Evolutionary conservation across 2,797 vertebrate species (phyloP), one percentile per base, ranked within the genome.

Genomic region (Poeciliopsis gracilis): DNA sequence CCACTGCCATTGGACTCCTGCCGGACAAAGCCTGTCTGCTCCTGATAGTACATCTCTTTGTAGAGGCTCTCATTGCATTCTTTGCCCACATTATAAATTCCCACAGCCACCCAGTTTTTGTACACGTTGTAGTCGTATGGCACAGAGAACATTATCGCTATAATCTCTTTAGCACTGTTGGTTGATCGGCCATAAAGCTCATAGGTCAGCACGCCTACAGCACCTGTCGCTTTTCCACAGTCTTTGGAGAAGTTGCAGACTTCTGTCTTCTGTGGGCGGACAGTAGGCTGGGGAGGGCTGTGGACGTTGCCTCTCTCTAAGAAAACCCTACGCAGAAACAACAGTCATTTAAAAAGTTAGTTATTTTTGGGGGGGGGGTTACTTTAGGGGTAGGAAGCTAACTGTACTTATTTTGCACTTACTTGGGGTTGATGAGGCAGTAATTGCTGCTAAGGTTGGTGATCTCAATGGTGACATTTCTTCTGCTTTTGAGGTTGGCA

Each of bases 401-500:
- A 41, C 15, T 5, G 36, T 0, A 28, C 9, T 33, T 5, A 20
- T 9, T 43, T 47, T n/a, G 55, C 6, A 83, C 92, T 66, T 77
- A 95, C 94, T 87, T 85, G 46, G 94, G 94, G 88, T 94, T 88
- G 1, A 82, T 0, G 0, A 95, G 88, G 75, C 91, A 91, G 82
- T 78, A 90, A 43, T 43, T 38, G 0, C 1, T 77, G 79, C 93
- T 91, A 73, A 88, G 76, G 90, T 94, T 95, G 53, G 66, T 83
- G 82, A 95, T 83, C 91, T 95, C 94, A 1, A 94, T 91, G 84
- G 91, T 93, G 70, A 93, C 51, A 49, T 93, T 94, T 28, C 93
- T 93, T 0, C 94, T 47, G 87, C 88, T 91, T 4, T 0, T 81
- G 2, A 80, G 5, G 57, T 49, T 89, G 0, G 89, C 92, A 0